Base-by-base conservation (phyloP, 2,113 vertebrate genomes). In the Canis aureus region DNA sequence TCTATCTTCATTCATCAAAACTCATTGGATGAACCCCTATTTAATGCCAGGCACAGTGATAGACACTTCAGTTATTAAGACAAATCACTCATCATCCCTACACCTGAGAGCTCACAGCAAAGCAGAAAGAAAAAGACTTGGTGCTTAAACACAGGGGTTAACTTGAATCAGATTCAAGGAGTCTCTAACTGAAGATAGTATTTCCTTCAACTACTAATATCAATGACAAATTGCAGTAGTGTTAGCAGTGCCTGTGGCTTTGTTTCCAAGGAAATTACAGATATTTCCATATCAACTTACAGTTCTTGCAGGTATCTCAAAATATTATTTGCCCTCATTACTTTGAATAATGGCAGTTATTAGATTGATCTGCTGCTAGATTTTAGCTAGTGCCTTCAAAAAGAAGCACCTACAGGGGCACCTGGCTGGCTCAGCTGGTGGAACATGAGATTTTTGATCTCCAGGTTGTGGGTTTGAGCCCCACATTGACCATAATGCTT, bases 121-220 rank as follows among this genome's bases (percentile, higher is more conserved):
- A 83, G 43, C 51, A 84, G 35, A 93, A 90, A 86, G n/a, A 89
- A 78, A 97, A 92, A 84, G 22, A 84, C 32, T 94, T 92, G 53
- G 57, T 89, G 69, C 16, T 51, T 29, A 35, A 57, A 64, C 22
- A 23, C 15, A 81, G 7, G 66, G 32, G 43, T 81, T 92, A 96
- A 96, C 2, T 74, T 91, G 57, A 88, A 73, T 67, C 67, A 64
- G 20, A 86, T 96, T 89, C 62, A 78, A 16, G 25, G 32, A 60
- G 22, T 53, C 17, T 67, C 76, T 96, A 88, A 64, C n/a, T 95
- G 71, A 96, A 94, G 86, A 89, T 85, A 96, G n/a, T 43, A 71
- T 85, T 95, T 97, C 53, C 67, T 96, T 94, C 25, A 84, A 84
- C 71, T 93, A 71, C 49, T 81, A 87, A 64, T 51, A n/a, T 38